These are phyloP conservation scores for Drosophila elegans DNA, from an alignment of 1,140 invertebrate genomes.

Conservation along the genomic window DNA sequence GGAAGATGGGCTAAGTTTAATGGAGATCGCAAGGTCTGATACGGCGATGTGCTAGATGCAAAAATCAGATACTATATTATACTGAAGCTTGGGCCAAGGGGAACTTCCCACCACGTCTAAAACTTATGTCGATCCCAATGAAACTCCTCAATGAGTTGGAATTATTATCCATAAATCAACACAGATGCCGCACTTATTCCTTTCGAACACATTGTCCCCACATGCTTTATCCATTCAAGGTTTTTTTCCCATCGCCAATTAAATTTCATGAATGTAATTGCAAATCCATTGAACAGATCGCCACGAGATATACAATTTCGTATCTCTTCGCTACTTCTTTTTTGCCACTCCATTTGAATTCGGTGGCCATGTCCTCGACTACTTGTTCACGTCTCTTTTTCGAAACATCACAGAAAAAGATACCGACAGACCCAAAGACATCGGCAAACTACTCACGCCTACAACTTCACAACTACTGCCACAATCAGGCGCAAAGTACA, in stretches of 20 bases:
- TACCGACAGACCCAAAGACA: slow-evolving; percentile 47
- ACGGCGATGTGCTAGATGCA: slow-evolving; percentile 19
- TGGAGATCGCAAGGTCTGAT: slow-evolving; percentile 32
- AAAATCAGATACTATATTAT: slow-evolving; percentile 3
- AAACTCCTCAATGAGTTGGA: slow-evolving; percentile 25
- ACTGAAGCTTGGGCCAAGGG: slow-evolving; percentile 6
- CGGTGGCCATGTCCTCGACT: slow-evolving; percentile 58
- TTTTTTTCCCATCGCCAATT: slow-evolving; percentile 58
- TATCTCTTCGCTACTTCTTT: slow-evolving; percentile 25
- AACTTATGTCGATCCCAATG: slow-evolving; percentile 2
- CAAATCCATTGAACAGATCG: slow-evolving; percentile 51
- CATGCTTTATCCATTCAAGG: slow-evolving; percentile 40
- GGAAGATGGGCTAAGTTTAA: slow-evolving; percentile 29
- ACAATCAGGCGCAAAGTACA: slow-evolving; percentile 15
- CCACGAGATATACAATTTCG: slow-evolving; percentile 22
- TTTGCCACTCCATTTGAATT: slow-evolving; percentile 43
- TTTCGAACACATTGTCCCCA: slow-evolving; percentile 43
- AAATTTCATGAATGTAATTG: slow-evolving; percentile 58
- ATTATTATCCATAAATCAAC: slow-evolving; percentile 28
- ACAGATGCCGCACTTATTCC: neutral
- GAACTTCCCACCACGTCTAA: slow-evolving; percentile 3
- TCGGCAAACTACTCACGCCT: slow-evolving; percentile 54
- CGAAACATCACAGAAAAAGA: slow-evolving; percentile 43
- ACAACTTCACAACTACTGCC: slow-evolving; percentile 53
- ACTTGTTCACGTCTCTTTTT: slow-evolving; percentile 59